These are phyloP conservation scores for Ptycholaimellus sp. DNA, from an alignment of 2,888 invertebrate genomes.

Conservation along the genomic window DNA sequence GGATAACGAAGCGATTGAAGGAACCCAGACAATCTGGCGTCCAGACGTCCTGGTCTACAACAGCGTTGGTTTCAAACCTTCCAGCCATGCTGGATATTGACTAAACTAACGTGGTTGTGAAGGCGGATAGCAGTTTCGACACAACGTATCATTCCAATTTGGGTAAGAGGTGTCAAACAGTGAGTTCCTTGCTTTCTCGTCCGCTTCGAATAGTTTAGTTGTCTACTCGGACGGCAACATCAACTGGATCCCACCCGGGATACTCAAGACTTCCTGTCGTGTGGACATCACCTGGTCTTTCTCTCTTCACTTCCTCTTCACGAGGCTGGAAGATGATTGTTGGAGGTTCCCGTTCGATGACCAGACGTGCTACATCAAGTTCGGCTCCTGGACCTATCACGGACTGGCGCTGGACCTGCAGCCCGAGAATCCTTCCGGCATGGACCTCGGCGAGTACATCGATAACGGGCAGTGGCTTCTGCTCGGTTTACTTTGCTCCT, in stretches of 20 bases:
- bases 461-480: constrained; percentile 18
- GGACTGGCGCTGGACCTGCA: constrained; percentile 59
- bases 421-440: no score
- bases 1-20: no score
- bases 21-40: constrained; percentile 60
- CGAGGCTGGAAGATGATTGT: constrained; percentile 33
- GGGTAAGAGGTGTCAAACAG: no score
- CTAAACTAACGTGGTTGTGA: no score
- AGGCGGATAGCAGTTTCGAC: constrained; percentile 1
- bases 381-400: constrained; percentile 96
- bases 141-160: constrained; percentile 1
- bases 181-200: no score
- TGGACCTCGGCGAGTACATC: constrained; percentile 17
- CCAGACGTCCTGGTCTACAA: constrained; percentile 97
- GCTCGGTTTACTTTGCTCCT: constrained; percentile 7
- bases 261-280: constrained; percentile 43
- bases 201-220: no score
- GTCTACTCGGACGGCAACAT: constrained; percentile 77
- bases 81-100: no score
- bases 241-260: constrained; percentile 76
- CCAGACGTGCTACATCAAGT: constrained; percentile 39
- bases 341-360: constrained; percentile 98
- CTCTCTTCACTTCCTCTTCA: no score
- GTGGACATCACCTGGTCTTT: constrained; percentile 73
- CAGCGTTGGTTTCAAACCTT: no score